Conservation (phyloP, 2,113 vertebrate species). For the Callionymus lyra region DNA sequence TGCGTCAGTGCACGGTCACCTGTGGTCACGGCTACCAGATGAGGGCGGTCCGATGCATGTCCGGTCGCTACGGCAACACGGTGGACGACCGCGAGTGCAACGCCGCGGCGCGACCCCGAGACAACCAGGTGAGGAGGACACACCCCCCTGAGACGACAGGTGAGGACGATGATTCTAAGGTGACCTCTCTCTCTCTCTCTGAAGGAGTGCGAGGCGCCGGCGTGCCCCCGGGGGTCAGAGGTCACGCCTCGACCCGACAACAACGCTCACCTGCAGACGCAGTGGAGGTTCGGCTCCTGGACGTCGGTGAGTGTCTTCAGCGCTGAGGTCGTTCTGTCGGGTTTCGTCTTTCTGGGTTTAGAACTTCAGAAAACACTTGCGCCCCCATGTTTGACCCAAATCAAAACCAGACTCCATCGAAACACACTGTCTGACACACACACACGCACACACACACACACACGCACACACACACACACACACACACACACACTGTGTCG, state of each 20-base stretch:
- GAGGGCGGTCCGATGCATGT: conserved; percentile 80
- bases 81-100: conserved; percentile 76
- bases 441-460: conserved; percentile 13
- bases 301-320: conserved; percentile 73
- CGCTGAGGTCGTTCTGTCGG: neutral
- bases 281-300: conserved; percentile 96
- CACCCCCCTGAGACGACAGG: no score
- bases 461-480: conserved; percentile 12
- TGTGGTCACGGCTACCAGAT: conserved; percentile 84
- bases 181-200: conserved; percentile 8
- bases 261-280: conserved; percentile 61
- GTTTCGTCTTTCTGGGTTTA: neutral
- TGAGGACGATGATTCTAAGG: no score
- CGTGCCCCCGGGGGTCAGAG: conserved; percentile 66
- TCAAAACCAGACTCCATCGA: conserved; percentile 57
- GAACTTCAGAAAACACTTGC: conserved; percentile 26
- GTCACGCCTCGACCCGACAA: conserved; percentile 68
- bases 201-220: conserved; percentile 78
- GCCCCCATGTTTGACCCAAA: conserved; percentile 47
- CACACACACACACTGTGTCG: conserved; percentile 10
- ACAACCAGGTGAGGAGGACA: conserved; percentile 72
- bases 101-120: conserved; percentile 72
- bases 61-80: conserved; percentile 57
- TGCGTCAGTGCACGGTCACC: conserved; percentile 76
- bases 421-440: conserved; percentile 44